phyloP scores from a whole-genome alignment of 1,140 invertebrate species.

The Drosophila insularis region DNA sequence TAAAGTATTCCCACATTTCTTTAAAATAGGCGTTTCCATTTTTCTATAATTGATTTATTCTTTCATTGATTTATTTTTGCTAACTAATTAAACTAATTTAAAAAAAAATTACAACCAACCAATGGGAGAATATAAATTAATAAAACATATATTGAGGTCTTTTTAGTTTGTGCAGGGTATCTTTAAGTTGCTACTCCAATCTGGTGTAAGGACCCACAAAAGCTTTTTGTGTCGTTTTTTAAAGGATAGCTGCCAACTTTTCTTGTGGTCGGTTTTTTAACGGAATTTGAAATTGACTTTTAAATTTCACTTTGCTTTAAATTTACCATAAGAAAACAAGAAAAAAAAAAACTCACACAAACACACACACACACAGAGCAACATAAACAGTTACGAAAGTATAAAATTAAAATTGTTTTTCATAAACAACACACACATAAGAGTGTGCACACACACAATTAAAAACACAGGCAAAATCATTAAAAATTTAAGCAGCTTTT shows the following conservation, averaged over 20 bases:
- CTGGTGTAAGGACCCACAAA: too few relatives aligned
- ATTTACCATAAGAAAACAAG: not conserved
- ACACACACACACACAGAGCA: conserved; percentile 19
- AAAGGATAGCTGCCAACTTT: not conserved
- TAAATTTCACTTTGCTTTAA: not conserved
- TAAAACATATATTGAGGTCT: too few relatives aligned
- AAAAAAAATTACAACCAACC: too few relatives aligned
- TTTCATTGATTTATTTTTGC: too few relatives aligned
- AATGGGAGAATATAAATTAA: too few relatives aligned
- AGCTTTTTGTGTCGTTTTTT: not conserved
- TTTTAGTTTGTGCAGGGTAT: not conserved
- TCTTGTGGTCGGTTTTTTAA: not conserved
- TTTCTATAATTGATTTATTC: too few relatives aligned
- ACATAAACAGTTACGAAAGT: not conserved
- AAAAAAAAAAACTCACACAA: too few relatives aligned
- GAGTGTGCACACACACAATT: conserved; percentile 55
- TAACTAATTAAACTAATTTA: too few relatives aligned
- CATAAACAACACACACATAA: conserved; percentile 9
- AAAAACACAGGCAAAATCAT: conserved; percentile 78
- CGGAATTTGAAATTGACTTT: not conserved
- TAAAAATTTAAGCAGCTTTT: conserved; percentile 80
- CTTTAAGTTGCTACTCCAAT: not conserved
- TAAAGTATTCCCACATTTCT: too few relatives aligned
- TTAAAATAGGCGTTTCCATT: too few relatives aligned
- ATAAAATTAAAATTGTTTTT: conserved; percentile 10